Evolutionary conservation across 2,888 invertebrate genomes (phyloP).

Genomic region (Drosophila atroscutellata): DNA sequence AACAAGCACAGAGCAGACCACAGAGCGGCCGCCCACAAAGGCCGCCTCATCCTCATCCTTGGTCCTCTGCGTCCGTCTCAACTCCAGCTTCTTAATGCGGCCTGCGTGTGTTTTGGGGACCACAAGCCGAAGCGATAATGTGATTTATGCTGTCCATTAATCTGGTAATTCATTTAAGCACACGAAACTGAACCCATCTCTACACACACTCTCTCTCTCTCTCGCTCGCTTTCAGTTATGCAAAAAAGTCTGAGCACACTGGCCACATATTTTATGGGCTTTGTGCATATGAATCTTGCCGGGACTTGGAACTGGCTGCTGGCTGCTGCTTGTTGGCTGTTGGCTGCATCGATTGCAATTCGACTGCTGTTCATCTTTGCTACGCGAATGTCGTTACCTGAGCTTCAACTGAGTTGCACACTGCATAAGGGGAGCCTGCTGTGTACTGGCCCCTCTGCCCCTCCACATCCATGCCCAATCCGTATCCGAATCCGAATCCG

Average conservation of each 20-base stretch:
- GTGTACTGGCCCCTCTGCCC: slow-evolving; percentile 6
- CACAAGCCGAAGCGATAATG: slow-evolving; percentile 85
- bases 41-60: slow-evolving; percentile 47
- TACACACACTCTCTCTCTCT: slow-evolving; percentile 11
- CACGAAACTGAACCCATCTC: slow-evolving; percentile 71
- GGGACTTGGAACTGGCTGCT: slow-evolving; percentile 31
- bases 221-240: slow-evolving; percentile 12
- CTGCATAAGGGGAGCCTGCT: slow-evolving; percentile 24
- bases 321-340: slow-evolving; percentile 12
- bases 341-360: slow-evolving; percentile 83
- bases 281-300: slow-evolving; percentile 76
- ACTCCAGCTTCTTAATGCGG: slow-evolving; percentile 63
- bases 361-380: slow-evolving; percentile 84
- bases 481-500: slow-evolving; percentile 18
- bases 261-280: slow-evolving; percentile 78
- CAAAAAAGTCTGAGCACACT: slow-evolving; percentile 37
- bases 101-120: slow-evolving; percentile 61
- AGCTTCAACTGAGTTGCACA: slow-evolving; percentile 38
- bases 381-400: slow-evolving; percentile 58
- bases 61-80: neutral
- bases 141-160: slow-evolving; percentile 85
- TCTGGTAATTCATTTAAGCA: slow-evolving; percentile 85
- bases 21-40: slow-evolving; percentile 74
- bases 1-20: slow-evolving; percentile 50
- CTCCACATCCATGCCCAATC: neutral